These are phyloP conservation scores for Halocaridina rubra DNA, from an alignment of 2,888 invertebrate genomes.

Conservation along the genomic window DNA sequence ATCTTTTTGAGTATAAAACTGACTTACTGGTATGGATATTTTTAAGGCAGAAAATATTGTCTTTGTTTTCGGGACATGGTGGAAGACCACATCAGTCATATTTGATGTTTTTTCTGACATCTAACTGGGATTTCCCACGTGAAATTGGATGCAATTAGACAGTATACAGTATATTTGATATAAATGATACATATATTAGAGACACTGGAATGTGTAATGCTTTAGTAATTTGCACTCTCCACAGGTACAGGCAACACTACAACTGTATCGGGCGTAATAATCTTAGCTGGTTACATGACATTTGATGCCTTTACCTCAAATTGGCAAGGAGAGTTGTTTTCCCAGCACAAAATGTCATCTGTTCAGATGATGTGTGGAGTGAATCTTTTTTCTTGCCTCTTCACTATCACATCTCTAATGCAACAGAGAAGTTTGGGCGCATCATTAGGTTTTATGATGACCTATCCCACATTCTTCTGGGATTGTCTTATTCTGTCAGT, in stretches of 20 bases:
- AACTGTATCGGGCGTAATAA: slow-evolving; percentile 84
- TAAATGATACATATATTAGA: too few species aligned
- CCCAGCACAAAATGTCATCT: slow-evolving; percentile 80
- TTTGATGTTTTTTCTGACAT: too few species aligned
- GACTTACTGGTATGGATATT: too few species aligned
- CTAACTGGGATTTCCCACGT: too few species aligned
- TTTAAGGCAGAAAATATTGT: too few species aligned
- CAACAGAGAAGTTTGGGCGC: slow-evolving; percentile 85
- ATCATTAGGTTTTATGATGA: slow-evolving; percentile 78
- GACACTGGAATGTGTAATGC: too few species aligned
- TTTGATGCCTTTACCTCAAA: slow-evolving; percentile 98
- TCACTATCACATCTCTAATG: slow-evolving; percentile 86
- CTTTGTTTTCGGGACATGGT: too few species aligned
- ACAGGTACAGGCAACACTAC: slow-evolving; percentile 72
- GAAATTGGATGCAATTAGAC: too few species aligned
- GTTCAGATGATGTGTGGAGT: slow-evolving; percentile 97
- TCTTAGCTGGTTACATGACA: slow-evolving; percentile 89
- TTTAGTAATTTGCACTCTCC: too few species aligned
- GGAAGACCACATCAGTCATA: too few species aligned
- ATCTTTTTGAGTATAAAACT: too few species aligned
- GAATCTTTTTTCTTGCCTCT: slow-evolving; percentile 90
- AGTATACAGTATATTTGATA: too few species aligned
- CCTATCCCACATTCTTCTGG: slow-evolving; percentile 82
- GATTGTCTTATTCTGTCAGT: slow-evolving; percentile 87
- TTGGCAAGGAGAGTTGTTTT: slow-evolving; percentile 94